Evolutionary conservation across 1,140 invertebrate genomes (phyloP).

Genomic region (Sitobion miscanthi): DNA sequence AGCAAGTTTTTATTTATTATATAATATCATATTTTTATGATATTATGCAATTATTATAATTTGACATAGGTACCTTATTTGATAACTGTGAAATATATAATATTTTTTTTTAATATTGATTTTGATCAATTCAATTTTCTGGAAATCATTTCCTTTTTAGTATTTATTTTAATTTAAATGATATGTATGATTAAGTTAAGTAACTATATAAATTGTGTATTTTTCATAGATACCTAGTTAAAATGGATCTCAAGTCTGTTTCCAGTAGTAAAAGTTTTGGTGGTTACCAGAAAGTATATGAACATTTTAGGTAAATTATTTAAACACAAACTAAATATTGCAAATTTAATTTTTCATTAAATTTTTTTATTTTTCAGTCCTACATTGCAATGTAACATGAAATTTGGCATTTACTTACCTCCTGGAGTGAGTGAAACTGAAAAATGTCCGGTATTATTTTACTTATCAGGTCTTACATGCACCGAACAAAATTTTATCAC

Average conservation of each 20-base stretch:
- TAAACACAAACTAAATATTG: background rate
- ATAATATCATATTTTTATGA: too few species aligned
- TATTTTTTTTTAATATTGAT: too few species aligned
- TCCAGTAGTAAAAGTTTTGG: conserved; percentile 68
- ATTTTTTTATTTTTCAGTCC: conserved; percentile 65
- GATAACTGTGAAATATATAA: too few species aligned
- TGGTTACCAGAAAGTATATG: conserved; percentile 84
- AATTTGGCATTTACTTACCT: conserved; percentile 90
- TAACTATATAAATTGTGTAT: background rate
- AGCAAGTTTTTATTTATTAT: conserved; percentile 3
- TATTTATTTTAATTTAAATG: too few species aligned
- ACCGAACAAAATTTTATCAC: conserved; percentile 96
- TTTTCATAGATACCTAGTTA: background rate
- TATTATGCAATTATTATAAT: too few species aligned
- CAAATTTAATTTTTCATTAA: background rate
- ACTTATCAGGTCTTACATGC: conserved; percentile 92
- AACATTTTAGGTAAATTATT: conserved; percentile 74
- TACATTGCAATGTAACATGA: conserved; percentile 87
- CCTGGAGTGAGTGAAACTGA: conserved; percentile 72
- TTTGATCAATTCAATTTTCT: too few species aligned
- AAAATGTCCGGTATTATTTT: conserved; percentile 84
- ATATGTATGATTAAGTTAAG: too few species aligned
- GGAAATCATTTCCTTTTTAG: too few species aligned
- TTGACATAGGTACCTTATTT: too few species aligned
- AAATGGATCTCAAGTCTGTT: background rate